Evolutionary conservation across 2,797 vertebrate species (phyloP).

Genomic region (Enteromius thamalakanensis): DNA sequence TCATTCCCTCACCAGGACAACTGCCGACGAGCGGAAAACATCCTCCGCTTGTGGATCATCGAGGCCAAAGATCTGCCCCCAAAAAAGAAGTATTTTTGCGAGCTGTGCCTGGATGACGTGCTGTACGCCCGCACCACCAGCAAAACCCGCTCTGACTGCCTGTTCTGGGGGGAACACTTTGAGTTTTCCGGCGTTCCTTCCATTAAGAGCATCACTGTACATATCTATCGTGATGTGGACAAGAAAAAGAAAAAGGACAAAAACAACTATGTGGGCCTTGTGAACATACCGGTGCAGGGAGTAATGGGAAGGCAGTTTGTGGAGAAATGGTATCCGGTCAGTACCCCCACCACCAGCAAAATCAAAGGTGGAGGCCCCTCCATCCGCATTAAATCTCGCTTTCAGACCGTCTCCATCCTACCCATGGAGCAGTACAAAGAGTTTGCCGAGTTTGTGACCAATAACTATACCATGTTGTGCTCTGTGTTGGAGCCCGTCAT

Average conservation of each 20-base stretch:
- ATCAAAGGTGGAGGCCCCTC: slow-evolving; percentile 88
- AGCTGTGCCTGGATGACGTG: slow-evolving; percentile 95
- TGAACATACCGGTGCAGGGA: slow-evolving; percentile 88
- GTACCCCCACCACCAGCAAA: slow-evolving; percentile 91
- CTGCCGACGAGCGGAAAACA: slow-evolving; percentile 87
- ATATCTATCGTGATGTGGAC: slow-evolving; percentile 93
- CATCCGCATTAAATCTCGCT: slow-evolving; percentile 93
- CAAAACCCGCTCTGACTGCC: slow-evolving; percentile 90
- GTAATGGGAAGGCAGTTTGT: slow-evolving; percentile 91
- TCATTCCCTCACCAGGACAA: slow-evolving; percentile 83
- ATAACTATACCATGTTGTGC: slow-evolving; percentile 90
- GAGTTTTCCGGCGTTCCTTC: slow-evolving; percentile 87
- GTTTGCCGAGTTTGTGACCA: slow-evolving; percentile 95
- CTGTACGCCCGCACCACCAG: slow-evolving; percentile 95
- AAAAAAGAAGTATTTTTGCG: slow-evolving; percentile 97
- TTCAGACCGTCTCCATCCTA: slow-evolving; percentile 91
- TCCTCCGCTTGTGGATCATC: slow-evolving; percentile 95
- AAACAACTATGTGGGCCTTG: slow-evolving; percentile 94
- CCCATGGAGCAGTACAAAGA: slow-evolving; percentile 99
- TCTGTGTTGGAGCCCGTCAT: slow-evolving; percentile 94
- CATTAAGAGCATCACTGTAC: slow-evolving; percentile 88
- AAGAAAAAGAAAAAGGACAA: slow-evolving; percentile 98
- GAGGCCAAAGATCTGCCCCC: slow-evolving; percentile 95
- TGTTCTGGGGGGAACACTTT: slow-evolving; percentile 98
- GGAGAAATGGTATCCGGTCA: slow-evolving; percentile 96